Conservation (phyloP, 2,113 vertebrate genomes). For the Cairina moschata region DNA sequence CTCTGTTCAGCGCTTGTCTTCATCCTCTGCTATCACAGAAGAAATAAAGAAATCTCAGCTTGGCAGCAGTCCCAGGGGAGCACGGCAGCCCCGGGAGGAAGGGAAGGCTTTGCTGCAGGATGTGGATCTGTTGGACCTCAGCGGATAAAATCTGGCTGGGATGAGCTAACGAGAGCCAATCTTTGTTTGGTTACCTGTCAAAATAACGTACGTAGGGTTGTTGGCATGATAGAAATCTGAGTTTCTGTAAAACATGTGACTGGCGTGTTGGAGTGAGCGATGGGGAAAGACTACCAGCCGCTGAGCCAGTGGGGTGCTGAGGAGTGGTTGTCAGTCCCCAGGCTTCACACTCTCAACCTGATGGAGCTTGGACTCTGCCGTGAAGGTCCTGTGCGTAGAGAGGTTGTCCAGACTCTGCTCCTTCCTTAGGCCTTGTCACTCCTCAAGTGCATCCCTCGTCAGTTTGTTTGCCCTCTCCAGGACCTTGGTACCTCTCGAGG, state of each 20-base stretch:
- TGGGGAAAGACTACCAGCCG: neutral
- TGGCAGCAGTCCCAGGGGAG: neutral
- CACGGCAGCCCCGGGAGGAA: neutral
- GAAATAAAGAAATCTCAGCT: neutral
- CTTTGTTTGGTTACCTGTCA: slow-evolving; percentile 19
- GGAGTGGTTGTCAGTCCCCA: neutral
- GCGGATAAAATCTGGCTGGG: neutral
- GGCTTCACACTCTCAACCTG: neutral
- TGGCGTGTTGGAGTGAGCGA: neutral
- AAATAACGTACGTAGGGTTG: neutral
- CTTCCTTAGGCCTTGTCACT: neutral
- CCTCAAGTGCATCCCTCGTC: neutral
- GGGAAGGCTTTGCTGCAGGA: slow-evolving; percentile 24
- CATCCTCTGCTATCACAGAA: neutral
- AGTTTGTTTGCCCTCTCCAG: neutral
- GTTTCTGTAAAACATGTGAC: neutral
- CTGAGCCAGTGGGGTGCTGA: neutral
- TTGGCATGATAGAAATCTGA: neutral
- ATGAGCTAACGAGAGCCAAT: neutral
- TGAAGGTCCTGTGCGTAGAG: neutral
- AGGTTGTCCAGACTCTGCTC: neutral
- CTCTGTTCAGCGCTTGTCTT: neutral
- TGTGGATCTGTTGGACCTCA: neutral
- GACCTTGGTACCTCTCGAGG: neutral
- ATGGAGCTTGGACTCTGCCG: neutral